phyloP scores from a whole-genome alignment of 2,888 invertebrate species.

The Chouioia cunea region DNA sequence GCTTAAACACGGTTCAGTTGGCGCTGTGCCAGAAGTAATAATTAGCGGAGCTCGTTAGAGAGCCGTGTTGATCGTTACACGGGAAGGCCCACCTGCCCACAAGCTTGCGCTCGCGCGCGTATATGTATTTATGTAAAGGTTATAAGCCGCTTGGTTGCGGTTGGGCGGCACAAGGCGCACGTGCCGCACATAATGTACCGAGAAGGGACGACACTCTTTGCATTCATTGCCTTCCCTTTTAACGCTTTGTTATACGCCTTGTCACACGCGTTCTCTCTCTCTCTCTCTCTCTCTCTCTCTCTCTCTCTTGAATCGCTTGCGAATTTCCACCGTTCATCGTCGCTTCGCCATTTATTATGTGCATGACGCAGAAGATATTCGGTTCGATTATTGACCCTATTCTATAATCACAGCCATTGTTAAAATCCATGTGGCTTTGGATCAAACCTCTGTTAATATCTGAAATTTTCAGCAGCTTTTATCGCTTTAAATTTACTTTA shows the following conservation, averaged over 20 bases:
- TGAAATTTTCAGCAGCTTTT: too few species aligned
- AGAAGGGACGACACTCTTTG: slow-evolving; percentile 17
- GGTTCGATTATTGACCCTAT: background rate
- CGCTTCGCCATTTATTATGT: too few species aligned
- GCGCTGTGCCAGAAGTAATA: slow-evolving; percentile 62
- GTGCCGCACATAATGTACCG: slow-evolving; percentile 51
- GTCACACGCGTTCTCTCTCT: slow-evolving; percentile 2
- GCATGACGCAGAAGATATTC: too few species aligned
- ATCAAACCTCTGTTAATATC: too few species aligned
- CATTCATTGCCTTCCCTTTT: background rate
- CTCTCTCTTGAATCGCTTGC: slow-evolving; percentile 9
- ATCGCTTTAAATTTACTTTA: too few species aligned
- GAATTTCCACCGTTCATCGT: background rate
- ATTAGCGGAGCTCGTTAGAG: slow-evolving; percentile 62
- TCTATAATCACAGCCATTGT: slow-evolving; percentile 1
- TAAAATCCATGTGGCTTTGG: too few species aligned
- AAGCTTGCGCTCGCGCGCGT: slow-evolving; percentile 47
- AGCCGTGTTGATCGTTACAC: slow-evolving; percentile 49
- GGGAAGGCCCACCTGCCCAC: slow-evolving; percentile 59
- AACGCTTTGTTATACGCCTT: background rate
- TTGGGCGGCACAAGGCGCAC: slow-evolving; percentile 55
- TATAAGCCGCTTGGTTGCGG: slow-evolving; percentile 60
- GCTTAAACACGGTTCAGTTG: slow-evolving; percentile 56
- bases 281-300: slow-evolving; percentile 8
- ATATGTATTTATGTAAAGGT: slow-evolving; percentile 37